Evolutionary conservation across 2,888 invertebrate species (phyloP).

Genomic region (Erebia ligea): DNA sequence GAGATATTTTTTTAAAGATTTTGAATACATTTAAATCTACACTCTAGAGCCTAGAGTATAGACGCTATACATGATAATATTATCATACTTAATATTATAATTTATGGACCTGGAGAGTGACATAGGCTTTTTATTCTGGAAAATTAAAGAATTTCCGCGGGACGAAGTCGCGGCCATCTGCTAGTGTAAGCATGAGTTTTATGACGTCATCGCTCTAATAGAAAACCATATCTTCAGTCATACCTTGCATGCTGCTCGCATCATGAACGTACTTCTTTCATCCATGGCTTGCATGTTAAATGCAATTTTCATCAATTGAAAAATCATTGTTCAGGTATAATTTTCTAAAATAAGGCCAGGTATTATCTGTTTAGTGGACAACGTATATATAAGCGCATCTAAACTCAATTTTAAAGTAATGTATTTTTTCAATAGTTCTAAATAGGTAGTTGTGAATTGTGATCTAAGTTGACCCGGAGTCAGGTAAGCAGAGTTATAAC

Average conservation of each 20-base stretch:
- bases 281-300: background rate
- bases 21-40: too few species aligned
- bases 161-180: too few species aligned
- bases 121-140: too few species aligned
- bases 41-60: too few species aligned
- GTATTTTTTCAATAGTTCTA: constrained; percentile 4
- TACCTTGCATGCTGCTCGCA: background rate
- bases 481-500: background rate
- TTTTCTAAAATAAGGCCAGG: constrained; percentile 26
- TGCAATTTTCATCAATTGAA: constrained; percentile 23
- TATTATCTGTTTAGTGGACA: constrained; percentile 15
- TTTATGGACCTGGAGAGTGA: too few species aligned
- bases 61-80: too few species aligned
- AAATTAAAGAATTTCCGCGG: too few species aligned
- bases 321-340: constrained; percentile 13
- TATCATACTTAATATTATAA: too few species aligned
- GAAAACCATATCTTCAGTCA: background rate
- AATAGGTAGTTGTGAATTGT: background rate
- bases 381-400: constrained; percentile 30
- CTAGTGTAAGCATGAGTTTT: too few species aligned
- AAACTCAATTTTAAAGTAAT: constrained; percentile 4
- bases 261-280: too few species aligned
- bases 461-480: background rate
- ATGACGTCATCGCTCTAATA: too few species aligned
- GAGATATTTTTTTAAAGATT: too few species aligned